Evolutionary conservation across 2,888 invertebrate species (phyloP).

Genomic region (Ischnura elegans): DNA sequence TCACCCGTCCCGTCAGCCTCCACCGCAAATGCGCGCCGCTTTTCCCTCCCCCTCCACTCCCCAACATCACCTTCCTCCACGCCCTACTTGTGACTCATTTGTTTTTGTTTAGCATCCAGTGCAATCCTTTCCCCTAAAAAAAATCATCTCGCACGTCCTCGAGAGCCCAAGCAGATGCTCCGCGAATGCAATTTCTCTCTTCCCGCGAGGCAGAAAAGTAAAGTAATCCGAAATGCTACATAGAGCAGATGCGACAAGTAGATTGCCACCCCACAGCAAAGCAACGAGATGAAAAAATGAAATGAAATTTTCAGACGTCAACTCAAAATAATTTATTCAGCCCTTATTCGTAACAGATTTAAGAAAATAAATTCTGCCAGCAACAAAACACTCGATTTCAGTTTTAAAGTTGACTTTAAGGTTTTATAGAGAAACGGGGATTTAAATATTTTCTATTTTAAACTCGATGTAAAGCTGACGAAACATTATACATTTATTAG

Average conservation of each 20-base stretch:
- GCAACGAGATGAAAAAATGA: background rate
- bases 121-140: background rate
- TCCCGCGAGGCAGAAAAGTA: background rate
- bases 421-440: too few species aligned
- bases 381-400: background rate
- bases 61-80: too few species aligned
- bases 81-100: slow-evolving; percentile 45
- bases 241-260: background rate
- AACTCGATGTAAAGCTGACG: too few species aligned
- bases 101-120: background rate
- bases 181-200: background rate
- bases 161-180: background rate
- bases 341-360: background rate
- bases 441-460: too few species aligned
- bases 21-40: background rate
- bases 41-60: background rate
- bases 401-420: too few species aligned
- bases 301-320: background rate
- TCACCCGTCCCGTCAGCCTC: slow-evolving; percentile 2
- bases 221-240: background rate
- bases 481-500: too few species aligned
- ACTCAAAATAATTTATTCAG: background rate
- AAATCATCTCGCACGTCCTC: background rate
- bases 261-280: background rate
- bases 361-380: background rate